phyloP scores from a whole-genome alignment of 2,797 vertebrate species.

The Anomalospiza imberbis region DNA sequence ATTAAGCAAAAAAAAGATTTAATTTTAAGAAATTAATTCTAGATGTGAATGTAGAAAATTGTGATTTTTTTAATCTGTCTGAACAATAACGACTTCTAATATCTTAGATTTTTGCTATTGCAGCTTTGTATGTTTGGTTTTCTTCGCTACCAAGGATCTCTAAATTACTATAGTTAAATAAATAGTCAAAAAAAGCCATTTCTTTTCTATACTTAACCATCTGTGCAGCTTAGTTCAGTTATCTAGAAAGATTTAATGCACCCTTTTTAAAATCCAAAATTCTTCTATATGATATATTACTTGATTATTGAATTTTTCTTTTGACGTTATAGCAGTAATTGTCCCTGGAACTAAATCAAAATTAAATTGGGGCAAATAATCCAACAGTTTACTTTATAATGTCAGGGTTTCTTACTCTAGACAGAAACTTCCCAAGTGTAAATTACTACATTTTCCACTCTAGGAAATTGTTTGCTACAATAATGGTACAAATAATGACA shows the following conservation, averaged over 20 bases:
- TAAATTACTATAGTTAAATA: not conserved
- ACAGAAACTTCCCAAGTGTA: not conserved
- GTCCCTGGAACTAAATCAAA: not conserved
- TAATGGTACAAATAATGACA: not conserved
- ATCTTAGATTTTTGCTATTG: not conserved
- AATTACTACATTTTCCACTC: not conserved
- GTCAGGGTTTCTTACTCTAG: not conserved
- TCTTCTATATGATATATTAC: not conserved
- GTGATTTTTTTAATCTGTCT: not conserved
- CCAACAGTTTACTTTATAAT: not conserved
- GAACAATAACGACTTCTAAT: not conserved
- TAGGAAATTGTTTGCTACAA: not conserved
- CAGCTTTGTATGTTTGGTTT: not conserved
- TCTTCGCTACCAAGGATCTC: not conserved
- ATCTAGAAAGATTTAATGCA: not conserved
- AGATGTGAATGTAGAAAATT: not conserved
- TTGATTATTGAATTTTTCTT: not conserved
- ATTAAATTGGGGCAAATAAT: not conserved
- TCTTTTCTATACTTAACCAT: not conserved
- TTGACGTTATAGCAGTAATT: not conserved
- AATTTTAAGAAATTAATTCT: not conserved
- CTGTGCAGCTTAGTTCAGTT: not conserved
- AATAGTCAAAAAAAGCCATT: not conserved
- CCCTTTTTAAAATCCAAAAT: not conserved
- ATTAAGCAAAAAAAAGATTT: not conserved